Evolutionary conservation across 2,888 invertebrate species (phyloP), one percentile per base, ranked within the genome.

Genomic region (Diploptera punctata): DNA sequence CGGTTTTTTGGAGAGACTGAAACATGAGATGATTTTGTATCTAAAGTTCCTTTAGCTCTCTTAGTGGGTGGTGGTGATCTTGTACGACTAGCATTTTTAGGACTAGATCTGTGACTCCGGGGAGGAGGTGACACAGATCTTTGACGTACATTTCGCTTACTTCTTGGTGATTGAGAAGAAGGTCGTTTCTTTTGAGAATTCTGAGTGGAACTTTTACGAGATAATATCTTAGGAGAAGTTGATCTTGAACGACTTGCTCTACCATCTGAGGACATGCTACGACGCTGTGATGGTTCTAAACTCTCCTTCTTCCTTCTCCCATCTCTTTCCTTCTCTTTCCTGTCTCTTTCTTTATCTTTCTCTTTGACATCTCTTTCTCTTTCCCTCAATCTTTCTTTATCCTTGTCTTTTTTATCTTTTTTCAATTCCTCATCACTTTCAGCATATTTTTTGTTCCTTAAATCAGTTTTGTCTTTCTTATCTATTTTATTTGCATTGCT

Each of bases 361-460:
- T 67, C 52, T 60, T 43, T 60, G 26, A n/a, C 67, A 19, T 38
- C 44, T 24, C 54, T 38, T 68, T 38, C 47, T 29, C n/a, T n/a
- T 18, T 47, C 47, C 47, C n/a, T 47, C 13, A 44, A 43, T 26
- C 18, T 57, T 29, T 57, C 47, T 65, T n/a, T 47, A n/a, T 65
- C 65, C n/a, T 24, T 57, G 10, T 44, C 29, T 26, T 9, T 65
- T 10, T 18, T 65, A 16, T 65, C 47, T n/a, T 65, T 65, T 44
- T 44, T 65, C 18, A n/a, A 24, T 49, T 68, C 72, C 33, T 65
- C 47, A 44, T 74, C 72, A 57, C 67, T 73, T 24, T 71, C 71
- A 68, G 47, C 19, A 43, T 49, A 31, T 44, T 57, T 61, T 38
- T 75, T 74, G n/a, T 31, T 47, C 52, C 33, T 69, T 13, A 18